Conservation (phyloP, 2,888 invertebrate genomes). For the Litoditis marina region DNA sequence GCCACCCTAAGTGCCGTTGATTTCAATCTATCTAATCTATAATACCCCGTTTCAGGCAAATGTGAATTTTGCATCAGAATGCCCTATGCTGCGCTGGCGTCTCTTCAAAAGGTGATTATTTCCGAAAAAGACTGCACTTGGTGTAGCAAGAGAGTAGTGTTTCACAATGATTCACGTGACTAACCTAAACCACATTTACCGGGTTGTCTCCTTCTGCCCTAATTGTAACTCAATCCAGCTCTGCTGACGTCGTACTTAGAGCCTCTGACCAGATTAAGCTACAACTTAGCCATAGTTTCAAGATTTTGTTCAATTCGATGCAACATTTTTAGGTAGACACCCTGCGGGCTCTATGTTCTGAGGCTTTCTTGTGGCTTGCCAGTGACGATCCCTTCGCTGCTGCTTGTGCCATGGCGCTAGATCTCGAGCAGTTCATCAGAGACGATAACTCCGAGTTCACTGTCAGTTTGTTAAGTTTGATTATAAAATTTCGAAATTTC, state of each 20-base stretch:
- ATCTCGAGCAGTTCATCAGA: constrained; percentile 29
- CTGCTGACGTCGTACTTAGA: too few species aligned
- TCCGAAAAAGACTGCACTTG: too few species aligned
- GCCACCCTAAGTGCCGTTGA: too few species aligned
- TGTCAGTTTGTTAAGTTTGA: not conserved
- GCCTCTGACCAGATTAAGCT: too few species aligned
- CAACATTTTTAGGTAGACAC: constrained; percentile 29
- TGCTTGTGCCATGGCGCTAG: constrained; percentile 31
- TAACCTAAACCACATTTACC: not conserved
- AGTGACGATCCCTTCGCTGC: constrained; percentile 46
- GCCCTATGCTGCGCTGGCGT: constrained; percentile 16
- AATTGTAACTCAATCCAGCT: too few species aligned
- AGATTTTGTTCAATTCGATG: too few species aligned
- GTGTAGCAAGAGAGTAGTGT: too few species aligned
- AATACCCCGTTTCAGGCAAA: constrained; percentile 16
- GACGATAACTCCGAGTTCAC: constrained; percentile 22
- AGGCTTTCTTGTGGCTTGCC: constrained; percentile 51
- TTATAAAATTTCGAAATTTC: not conserved
- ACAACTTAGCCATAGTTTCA: too few species aligned
- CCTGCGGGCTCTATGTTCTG: constrained; percentile 41
- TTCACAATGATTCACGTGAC: not conserved
- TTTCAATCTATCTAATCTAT: not conserved
- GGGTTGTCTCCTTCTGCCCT: too few species aligned
- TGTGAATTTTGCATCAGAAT: constrained; percentile 20
- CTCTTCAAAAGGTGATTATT: constrained; percentile 7